Evolutionary conservation across 1,140 invertebrate species (phyloP).

Genomic region (Ruditapes philippinarum): DNA sequence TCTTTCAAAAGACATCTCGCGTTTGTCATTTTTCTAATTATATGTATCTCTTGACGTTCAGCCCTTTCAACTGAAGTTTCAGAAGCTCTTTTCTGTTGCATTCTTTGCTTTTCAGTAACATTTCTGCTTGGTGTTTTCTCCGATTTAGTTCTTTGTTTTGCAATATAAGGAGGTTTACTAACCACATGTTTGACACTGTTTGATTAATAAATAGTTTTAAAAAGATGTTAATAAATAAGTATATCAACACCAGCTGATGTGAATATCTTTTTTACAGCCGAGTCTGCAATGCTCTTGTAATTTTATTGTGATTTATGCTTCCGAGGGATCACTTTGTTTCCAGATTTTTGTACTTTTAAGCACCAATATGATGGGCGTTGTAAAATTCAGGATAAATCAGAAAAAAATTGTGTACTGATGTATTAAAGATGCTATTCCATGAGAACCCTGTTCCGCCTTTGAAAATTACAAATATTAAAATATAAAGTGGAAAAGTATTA

Average conservation of each 20-base stretch:
- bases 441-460: conserved; percentile 13
- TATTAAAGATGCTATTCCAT: conserved; percentile 28
- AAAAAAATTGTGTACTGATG: conserved; percentile 29
- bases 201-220: conserved; percentile 33
- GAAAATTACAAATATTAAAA: conserved; percentile 14
- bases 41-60: conserved; percentile 20
- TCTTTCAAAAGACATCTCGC: background rate
- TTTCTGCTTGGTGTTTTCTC: conserved; percentile 15
- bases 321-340: too few species aligned
- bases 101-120: conserved; percentile 28
- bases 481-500: conserved; percentile 20
- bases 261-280: background rate
- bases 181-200: background rate
- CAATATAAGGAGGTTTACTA: conserved; percentile 24
- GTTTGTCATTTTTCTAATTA: conserved; percentile 24
- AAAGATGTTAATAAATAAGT: background rate
- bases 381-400: conserved; percentile 11
- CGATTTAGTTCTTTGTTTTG: conserved; percentile 7
- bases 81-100: conserved; percentile 7
- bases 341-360: too few species aligned
- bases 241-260: conserved; percentile 5
- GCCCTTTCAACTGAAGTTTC: conserved; percentile 28
- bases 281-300: too few species aligned
- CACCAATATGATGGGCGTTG: background rate
- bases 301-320: too few species aligned